phyloP scores from a whole-genome alignment of 30 jellyfish, hydroid and myxozoan species.

The Rhopilema esculentum region DNA sequence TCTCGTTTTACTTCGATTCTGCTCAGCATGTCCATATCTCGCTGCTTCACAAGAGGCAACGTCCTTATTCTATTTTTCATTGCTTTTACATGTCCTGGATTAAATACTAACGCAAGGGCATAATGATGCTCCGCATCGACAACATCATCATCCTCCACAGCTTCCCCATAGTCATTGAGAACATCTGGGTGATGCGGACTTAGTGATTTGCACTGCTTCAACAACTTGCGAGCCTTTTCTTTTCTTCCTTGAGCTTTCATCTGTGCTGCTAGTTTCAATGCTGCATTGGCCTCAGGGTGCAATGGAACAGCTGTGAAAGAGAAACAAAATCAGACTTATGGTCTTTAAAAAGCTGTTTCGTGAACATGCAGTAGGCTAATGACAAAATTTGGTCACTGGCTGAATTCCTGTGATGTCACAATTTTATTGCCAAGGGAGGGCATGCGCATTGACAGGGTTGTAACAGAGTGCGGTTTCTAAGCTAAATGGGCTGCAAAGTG shows the following conservation, averaged over 20 bases:
- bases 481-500: too few relatives aligned
- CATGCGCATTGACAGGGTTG: too few relatives aligned
- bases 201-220: slow-evolving; percentile 87
- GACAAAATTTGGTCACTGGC: too few relatives aligned
- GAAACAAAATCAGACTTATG: neutral
- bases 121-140: slow-evolving; percentile 96
- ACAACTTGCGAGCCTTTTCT: slow-evolving; percentile 83
- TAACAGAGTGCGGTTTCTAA: too few relatives aligned
- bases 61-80: slow-evolving; percentile 72
- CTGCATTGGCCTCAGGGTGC: slow-evolving; percentile 77
- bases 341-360: neutral
- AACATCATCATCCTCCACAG: slow-evolving; percentile 81
- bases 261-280: slow-evolving; percentile 71
- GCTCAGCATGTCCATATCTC: slow-evolving; percentile 84
- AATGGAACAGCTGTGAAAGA: slow-evolving; percentile 57
- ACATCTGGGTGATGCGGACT: slow-evolving; percentile 96
- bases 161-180: slow-evolving; percentile 91
- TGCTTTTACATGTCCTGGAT: slow-evolving; percentile 91
- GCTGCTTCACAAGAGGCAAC: slow-evolving; percentile 82
- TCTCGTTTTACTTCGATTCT: slow-evolving; percentile 91
- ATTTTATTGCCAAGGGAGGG: too few relatives aligned
- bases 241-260: slow-evolving; percentile 82
- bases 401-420: too few relatives aligned
- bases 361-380: too few relatives aligned
- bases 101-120: slow-evolving; percentile 86